Evolutionary conservation across 1,140 invertebrate species (phyloP).

Genomic region (Battus philenor): DNA sequence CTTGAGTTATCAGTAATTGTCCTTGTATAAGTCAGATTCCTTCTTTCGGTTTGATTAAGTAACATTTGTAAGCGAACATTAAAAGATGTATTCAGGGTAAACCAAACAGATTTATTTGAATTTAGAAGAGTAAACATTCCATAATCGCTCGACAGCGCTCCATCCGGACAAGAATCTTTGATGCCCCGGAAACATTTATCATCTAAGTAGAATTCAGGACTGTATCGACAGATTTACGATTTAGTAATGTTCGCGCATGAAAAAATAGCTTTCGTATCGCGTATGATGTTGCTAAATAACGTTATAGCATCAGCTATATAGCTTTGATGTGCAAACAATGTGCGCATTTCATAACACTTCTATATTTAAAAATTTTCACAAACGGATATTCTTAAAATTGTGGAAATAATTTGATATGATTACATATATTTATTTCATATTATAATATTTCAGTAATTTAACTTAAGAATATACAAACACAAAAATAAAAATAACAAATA

Average conservation of each 20-base stretch:
- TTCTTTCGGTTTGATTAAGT: neutral
- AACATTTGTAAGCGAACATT: neutral
- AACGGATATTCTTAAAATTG: too few relatives aligned
- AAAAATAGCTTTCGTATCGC: slow-evolving; percentile 17
- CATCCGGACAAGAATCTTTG: slow-evolving; percentile 21
- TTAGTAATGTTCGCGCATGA: slow-evolving; percentile 12
- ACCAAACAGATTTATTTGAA: too few relatives aligned
- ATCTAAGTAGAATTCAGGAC: slow-evolving; percentile 21
- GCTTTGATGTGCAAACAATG: slow-evolving; percentile 15
- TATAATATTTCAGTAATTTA: too few relatives aligned
- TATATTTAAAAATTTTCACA: too few relatives aligned
- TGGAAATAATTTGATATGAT: too few relatives aligned
- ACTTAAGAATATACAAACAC: too few relatives aligned
- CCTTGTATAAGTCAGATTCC: neutral
- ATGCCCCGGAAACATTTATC: slow-evolving; percentile 38
- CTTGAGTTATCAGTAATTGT: neutral
- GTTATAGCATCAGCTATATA: neutral
- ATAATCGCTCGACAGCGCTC: neutral
- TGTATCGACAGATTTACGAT: slow-evolving; percentile 47
- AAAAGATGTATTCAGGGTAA: too few relatives aligned
- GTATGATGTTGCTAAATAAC: slow-evolving; percentile 21
- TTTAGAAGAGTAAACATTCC: slow-evolving; percentile 6
- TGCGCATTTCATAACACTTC: too few relatives aligned
- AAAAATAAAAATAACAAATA: too few relatives aligned
- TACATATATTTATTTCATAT: too few relatives aligned